A percentile compares a stretch with the other conserved stretches of the same genome.
Conservation (phyloP, 2,113 vertebrate genomes). For the Vicugna pacos region DNA sequence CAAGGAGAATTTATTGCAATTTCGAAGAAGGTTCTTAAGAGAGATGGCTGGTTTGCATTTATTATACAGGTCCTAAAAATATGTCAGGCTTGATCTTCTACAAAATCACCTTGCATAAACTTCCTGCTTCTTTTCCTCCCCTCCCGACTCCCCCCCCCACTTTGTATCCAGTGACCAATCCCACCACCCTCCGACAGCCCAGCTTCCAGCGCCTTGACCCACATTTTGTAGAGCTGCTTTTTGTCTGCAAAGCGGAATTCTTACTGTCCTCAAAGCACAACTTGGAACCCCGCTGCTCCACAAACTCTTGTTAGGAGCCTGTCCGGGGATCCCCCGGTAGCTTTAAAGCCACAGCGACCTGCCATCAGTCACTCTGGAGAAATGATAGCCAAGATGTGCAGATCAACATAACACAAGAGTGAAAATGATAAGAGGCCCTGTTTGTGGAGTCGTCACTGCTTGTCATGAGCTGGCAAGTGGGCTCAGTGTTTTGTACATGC, state of each 20-base stretch:
- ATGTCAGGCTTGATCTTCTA: slow-evolving; percentile 67
- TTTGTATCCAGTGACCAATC: neutral
- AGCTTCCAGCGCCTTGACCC: neutral
- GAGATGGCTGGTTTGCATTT: slow-evolving; percentile 74
- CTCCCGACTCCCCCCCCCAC: neutral
- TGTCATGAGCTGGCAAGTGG: neutral
- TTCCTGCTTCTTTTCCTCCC: neutral
- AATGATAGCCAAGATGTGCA: neutral
- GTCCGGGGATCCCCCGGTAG: neutral
- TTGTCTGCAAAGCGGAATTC: neutral
- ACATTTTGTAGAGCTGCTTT: neutral
- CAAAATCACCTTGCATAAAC: slow-evolving; percentile 55
- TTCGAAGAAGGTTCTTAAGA: slow-evolving; percentile 71
- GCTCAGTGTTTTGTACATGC: neutral
- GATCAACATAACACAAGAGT: neutral
- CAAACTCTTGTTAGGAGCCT: neutral
- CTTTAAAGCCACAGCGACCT: neutral
- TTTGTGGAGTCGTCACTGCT: neutral
- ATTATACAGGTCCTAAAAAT: slow-evolving; percentile 58
- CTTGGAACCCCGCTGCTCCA: neutral
- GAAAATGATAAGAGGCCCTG: neutral
- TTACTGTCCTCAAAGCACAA: neutral
- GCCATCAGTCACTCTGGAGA: neutral
- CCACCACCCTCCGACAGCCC: neutral
- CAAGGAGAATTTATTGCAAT: slow-evolving; percentile 73